Conservation (phyloP, 92 coral and sea anemone species). For the Chrysogorgia sp. region DNA sequence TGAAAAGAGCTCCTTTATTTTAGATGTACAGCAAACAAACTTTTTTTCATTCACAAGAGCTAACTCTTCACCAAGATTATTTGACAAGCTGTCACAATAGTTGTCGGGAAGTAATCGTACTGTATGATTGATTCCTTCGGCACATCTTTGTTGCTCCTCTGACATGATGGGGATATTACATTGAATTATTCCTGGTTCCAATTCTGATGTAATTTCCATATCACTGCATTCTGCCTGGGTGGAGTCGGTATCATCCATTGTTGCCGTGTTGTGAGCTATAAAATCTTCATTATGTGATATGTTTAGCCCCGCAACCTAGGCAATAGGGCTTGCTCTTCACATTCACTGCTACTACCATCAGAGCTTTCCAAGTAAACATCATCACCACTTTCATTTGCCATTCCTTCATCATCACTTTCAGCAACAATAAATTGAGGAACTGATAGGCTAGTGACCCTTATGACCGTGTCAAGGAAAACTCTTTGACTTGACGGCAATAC, state of each 20-base stretch:
- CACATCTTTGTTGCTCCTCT: constrained; percentile 33
- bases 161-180: constrained; percentile 42
- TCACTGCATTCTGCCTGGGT: not conserved
- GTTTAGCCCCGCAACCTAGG: not conserved
- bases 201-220: constrained; percentile 13
- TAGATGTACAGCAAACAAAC: constrained; percentile 25
- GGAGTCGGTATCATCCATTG: not conserved
- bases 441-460: constrained; percentile 20
- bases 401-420: constrained; percentile 20
- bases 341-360: constrained; percentile 26
- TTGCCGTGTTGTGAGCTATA: constrained; percentile 10
- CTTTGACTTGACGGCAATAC: too few relatives aligned
- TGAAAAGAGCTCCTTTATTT: constrained; percentile 27
- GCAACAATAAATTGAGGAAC: not conserved
- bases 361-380: constrained; percentile 20
- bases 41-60: constrained; percentile 46
- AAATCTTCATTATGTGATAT: constrained; percentile 6
- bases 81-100: not conserved
- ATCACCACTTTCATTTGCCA: constrained; percentile 4
- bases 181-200: constrained; percentile 32
- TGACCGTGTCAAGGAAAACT: constrained; percentile 15
- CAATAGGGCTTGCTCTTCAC: constrained; percentile 9
- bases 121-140: constrained; percentile 34
- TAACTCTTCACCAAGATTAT: constrained; percentile 21
- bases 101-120: constrained; percentile 25